These are phyloP conservation scores for Nemoura dubitans DNA, from an alignment of 2,888 invertebrate species.

Conservation along the genomic window DNA sequence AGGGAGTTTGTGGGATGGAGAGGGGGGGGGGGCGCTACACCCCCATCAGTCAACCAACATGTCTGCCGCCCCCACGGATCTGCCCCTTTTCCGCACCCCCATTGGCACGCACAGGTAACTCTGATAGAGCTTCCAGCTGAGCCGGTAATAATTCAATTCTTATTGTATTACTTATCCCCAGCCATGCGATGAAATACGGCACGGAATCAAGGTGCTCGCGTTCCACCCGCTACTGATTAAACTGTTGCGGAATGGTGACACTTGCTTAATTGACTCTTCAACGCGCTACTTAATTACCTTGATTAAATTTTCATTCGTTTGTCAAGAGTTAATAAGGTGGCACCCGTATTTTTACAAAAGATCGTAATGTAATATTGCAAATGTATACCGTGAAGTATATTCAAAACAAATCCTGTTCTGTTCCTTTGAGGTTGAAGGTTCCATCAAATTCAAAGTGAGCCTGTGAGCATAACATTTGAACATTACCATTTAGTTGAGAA, in stretches of 20 bases:
- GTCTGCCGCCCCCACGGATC: not conserved
- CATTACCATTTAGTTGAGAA: no score
- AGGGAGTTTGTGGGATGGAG: no score
- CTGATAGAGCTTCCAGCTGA: not conserved
- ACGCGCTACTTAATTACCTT: not conserved
- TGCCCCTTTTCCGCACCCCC: not conserved
- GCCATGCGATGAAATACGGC: not conserved
- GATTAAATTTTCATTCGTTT: not conserved
- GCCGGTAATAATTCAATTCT: constrained; percentile 14
- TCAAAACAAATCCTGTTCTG: no score
- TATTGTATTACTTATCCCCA: constrained; percentile 9
- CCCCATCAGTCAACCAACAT: constrained; percentile 28
- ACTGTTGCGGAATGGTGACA: not conserved
- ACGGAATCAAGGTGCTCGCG: not conserved
- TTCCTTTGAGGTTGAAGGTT: no score
- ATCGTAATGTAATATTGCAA: no score
- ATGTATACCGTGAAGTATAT: no score
- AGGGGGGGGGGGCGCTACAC: not conserved
- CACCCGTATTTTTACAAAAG: no score
- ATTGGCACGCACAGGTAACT: not conserved
- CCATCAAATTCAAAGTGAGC: no score
- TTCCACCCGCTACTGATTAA: not conserved
- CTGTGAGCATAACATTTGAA: no score
- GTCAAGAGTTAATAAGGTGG: no score
- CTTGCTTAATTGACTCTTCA: not conserved